phyloP scores from a whole-genome alignment of 2,888 invertebrate species.

The Nebria brevicollis region DNA sequence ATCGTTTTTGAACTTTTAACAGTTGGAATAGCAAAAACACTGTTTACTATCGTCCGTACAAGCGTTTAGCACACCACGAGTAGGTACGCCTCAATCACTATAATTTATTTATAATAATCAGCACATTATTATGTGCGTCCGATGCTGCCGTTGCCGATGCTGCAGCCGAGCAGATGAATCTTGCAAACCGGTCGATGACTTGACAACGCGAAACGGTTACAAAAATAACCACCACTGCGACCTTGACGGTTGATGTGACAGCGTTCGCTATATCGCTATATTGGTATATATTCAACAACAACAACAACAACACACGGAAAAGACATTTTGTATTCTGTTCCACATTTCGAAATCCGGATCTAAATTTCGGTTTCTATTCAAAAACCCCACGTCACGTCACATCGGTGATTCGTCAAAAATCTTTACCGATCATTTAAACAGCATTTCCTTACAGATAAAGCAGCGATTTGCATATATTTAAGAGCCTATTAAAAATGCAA shows the following conservation, averaged over 20 bases:
- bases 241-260: slow-evolving; percentile 31
- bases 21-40: neutral
- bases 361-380: slow-evolving; percentile 30
- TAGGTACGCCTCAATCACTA: slow-evolving; percentile 28
- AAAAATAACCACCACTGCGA: slow-evolving; percentile 15
- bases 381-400: no score
- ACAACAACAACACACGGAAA: slow-evolving; percentile 28
- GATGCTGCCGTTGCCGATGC: neutral
- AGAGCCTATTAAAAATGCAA: neutral
- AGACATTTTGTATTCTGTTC: slow-evolving; percentile 19
- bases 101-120: slow-evolving; percentile 41
- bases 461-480: neutral
- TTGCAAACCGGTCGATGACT: slow-evolving; percentile 43
- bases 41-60: neutral
- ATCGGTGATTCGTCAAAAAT: no score
- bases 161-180: neutral
- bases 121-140: slow-evolving; percentile 24
- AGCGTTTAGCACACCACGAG: slow-evolving; percentile 36
- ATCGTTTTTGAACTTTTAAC: neutral
- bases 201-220: slow-evolving; percentile 6
- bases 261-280: neutral
- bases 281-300: slow-evolving; percentile 31
- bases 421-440: neutral
- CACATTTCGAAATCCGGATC: slow-evolving; percentile 42
- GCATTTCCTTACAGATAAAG: neutral